These are phyloP conservation scores for Watsonalla cultraria DNA, from an alignment of 2,888 invertebrate species.

Conservation along the genomic window DNA sequence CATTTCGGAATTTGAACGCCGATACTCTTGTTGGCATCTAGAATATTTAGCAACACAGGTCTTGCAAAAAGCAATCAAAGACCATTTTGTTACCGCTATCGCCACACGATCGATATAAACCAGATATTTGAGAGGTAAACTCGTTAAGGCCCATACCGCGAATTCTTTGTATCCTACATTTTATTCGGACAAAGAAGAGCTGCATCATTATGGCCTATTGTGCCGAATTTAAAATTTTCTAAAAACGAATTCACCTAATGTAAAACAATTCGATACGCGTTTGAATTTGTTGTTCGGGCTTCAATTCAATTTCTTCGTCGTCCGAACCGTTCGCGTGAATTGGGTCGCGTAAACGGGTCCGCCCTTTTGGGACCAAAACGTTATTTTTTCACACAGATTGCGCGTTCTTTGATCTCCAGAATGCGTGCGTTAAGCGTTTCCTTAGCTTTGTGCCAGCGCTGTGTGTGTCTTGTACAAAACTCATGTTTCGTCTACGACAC, in stretches of 20 bases:
- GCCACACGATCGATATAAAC: conserved; percentile 64
- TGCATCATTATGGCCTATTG: conserved; percentile 77
- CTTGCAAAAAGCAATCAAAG: conserved; percentile 48
- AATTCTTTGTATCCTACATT: conserved; percentile 59
- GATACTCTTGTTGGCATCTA: conserved; percentile 42
- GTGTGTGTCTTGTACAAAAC: conserved; percentile 59
- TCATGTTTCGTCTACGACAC: conserved; percentile 54
- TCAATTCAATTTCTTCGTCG: conserved; percentile 77
- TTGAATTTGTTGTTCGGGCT: conserved; percentile 74
- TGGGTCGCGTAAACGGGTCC: conserved; percentile 78
- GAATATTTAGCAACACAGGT: conserved; percentile 46
- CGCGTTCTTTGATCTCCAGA: conserved; percentile 75
- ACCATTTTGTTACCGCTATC: conserved; percentile 59
- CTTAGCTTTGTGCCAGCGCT: conserved; percentile 65
- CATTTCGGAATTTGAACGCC: conserved; percentile 49
- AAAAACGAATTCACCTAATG: conserved; percentile 77
- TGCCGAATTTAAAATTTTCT: conserved; percentile 69
- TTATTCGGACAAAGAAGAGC: conserved; percentile 66
- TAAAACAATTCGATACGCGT: conserved; percentile 80
- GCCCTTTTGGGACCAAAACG: conserved; percentile 77
- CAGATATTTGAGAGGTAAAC: conserved; percentile 50
- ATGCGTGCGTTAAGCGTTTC: conserved; percentile 77
- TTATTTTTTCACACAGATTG: conserved; percentile 78
- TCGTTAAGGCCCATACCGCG: conserved; percentile 50
- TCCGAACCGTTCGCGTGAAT: conserved; percentile 73